These are phyloP conservation scores for Harpagoxenus sublaevis DNA, from an alignment of 2,888 invertebrate genomes.

Conservation along the genomic window DNA sequence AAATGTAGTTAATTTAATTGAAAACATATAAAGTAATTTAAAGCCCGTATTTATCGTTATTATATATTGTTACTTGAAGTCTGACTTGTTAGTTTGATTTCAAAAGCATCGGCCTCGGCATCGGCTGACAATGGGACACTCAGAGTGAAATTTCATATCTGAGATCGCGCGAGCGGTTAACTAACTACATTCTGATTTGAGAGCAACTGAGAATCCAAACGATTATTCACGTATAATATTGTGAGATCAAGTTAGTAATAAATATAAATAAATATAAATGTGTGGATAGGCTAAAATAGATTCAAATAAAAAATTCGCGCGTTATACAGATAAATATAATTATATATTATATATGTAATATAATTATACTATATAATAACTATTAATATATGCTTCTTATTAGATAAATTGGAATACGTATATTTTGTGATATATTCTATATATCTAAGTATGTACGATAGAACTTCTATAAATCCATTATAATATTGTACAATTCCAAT, in stretches of 20 bases:
- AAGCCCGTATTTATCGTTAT: not conserved
- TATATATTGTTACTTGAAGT: not conserved
- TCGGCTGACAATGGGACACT: not conserved
- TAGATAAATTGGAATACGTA: not conserved
- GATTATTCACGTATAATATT: not conserved
- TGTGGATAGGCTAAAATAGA: not conserved
- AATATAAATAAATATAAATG: not conserved
- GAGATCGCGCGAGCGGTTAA: slow-evolving; percentile 2
- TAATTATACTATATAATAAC: not conserved
- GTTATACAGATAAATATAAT: not conserved
- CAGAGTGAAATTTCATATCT: slow-evolving; percentile 6
- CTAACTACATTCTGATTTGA: not conserved
- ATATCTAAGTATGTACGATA: not conserved
- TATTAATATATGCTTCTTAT: not conserved
- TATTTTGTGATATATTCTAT: not conserved
- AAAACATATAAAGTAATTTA: not conserved
- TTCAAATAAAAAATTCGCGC: not conserved
- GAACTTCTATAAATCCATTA: not conserved
- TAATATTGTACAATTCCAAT: not conserved
- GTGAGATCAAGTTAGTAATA: not conserved
- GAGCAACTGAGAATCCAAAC: not conserved
- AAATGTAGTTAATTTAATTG: not conserved
- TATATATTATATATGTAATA: not conserved
- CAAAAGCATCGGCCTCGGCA: no score
- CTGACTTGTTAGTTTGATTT: no score